phyloP scores from a whole-genome alignment of 2,888 invertebrate species.

The Hemaris fuciformis region DNA sequence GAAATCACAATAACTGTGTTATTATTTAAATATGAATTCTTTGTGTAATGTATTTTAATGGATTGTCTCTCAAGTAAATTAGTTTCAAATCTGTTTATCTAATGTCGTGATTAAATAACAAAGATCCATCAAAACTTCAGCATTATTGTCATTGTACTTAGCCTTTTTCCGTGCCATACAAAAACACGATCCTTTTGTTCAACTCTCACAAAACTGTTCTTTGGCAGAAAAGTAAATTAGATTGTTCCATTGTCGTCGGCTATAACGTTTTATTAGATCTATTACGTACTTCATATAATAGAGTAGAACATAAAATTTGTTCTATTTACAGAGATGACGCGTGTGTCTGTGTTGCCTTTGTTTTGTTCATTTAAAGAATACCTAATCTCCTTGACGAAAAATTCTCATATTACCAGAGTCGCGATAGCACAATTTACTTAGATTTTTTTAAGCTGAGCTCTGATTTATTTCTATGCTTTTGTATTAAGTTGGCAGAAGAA shows the following conservation, averaged over 20 bases:
- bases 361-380: too few species aligned
- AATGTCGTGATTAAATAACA: not conserved
- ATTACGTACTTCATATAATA: slow-evolving; percentile 1
- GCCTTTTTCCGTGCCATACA: not conserved
- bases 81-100: not conserved
- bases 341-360: not conserved
- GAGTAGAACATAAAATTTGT: not conserved
- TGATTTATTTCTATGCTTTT: too few species aligned
- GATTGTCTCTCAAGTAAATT: not conserved
- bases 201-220: slow-evolving; percentile 10
- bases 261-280: slow-evolving; percentile 6
- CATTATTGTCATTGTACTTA: not conserved
- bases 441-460: too few species aligned
- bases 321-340: not conserved
- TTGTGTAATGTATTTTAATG: not conserved
- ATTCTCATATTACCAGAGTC: too few species aligned
- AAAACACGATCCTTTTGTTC: not conserved
- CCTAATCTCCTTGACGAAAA: too few species aligned
- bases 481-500: too few species aligned
- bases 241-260: slow-evolving; percentile 6
- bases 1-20: too few species aligned
- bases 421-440: too few species aligned
- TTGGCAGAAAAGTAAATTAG: slow-evolving; percentile 8
- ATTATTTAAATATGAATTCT: too few species aligned
- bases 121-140: not conserved